Percentiles rank a stretch among this genome's conserved stretches.
phyloP scores from a whole-genome alignment of 1,140 invertebrate genomes.

The Danaus plexippus region DNA sequence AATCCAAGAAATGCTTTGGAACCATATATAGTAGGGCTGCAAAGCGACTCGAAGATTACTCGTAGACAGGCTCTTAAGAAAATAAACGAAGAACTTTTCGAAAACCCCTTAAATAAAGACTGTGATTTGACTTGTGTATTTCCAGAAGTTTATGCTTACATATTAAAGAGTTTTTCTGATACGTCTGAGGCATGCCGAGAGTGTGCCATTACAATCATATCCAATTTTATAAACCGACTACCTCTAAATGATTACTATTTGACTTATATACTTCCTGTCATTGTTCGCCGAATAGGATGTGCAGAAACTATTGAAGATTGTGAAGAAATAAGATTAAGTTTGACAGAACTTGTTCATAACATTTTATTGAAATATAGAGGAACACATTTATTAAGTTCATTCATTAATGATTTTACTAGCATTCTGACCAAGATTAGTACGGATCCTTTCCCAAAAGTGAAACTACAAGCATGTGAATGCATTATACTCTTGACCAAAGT shows the following conservation, averaged over 20 bases:
- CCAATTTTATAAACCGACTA: constrained; percentile 53
- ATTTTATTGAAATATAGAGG: constrained; percentile 78
- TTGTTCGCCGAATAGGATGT: constrained; percentile 83
- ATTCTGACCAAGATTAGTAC: constrained; percentile 81
- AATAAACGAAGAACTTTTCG: constrained; percentile 58
- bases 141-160: constrained; percentile 58
- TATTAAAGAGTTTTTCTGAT: constrained; percentile 63
- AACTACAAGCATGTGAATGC: constrained; percentile 82
- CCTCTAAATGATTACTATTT: constrained; percentile 78
- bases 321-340: constrained; percentile 86
- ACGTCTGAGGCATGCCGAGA: constrained; percentile 58
- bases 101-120: constrained; percentile 37
- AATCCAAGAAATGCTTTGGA: constrained; percentile 46
- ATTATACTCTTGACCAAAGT: constrained; percentile 76
- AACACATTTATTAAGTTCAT: constrained; percentile 72
- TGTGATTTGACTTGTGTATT: constrained; percentile 57
- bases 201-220: constrained; percentile 46
- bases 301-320: constrained; percentile 85
- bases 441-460: constrained; percentile 85
- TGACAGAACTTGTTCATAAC: constrained; percentile 76
- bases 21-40: constrained; percentile 43
- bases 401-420: constrained; percentile 82
- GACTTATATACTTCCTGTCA: constrained; percentile 81
- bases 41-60: constrained; percentile 58
- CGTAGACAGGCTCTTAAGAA: constrained; percentile 47